Conservation (phyloP, 2,113 vertebrate species). For the Tragelaphus scriptus region DNA sequence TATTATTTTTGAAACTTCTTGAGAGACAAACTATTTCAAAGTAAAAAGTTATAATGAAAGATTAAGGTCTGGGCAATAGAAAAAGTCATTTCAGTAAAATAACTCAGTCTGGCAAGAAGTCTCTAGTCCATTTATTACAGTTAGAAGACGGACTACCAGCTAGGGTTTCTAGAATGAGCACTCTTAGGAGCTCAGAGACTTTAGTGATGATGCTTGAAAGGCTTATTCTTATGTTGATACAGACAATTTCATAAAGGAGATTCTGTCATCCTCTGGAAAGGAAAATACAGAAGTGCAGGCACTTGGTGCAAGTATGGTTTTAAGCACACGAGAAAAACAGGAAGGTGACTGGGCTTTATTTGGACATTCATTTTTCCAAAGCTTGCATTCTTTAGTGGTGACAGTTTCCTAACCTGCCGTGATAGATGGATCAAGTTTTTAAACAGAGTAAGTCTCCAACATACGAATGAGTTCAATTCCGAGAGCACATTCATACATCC, state of each 20-base stretch:
- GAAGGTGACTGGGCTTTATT: not conserved
- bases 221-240: not conserved
- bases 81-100: not conserved
- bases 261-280: not conserved
- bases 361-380: not conserved
- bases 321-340: not conserved
- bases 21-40: not conserved
- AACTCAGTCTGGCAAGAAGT: not conserved
- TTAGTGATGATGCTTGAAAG: not conserved
- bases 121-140: not conserved
- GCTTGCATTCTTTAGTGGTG: not conserved
- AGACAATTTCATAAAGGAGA: not conserved
- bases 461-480: not conserved
- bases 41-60: not conserved
- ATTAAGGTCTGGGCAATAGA: not conserved
- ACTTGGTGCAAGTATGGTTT: not conserved
- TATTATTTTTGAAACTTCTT: not conserved
- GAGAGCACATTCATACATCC: rapidly evolving
- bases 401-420: not conserved
- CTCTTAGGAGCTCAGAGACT: not conserved
- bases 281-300: not conserved
- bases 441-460: not conserved
- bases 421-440: not conserved
- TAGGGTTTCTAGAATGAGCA: not conserved
- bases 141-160: not conserved